Evolutionary conservation across 2,113 vertebrate genomes (phyloP).

Genomic region (human (Homo sapiens)): GRCh38 chr17:37656001-37656500

Average conservation of each 20-base stretch:
- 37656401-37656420: slow-evolving; percentile 1
- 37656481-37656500: no score
- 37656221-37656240: background rate
- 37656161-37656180: background rate
- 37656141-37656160: background rate
- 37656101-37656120: background rate
- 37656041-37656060: background rate
- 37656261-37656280: background rate
- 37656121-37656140: background rate
- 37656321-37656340: background rate
- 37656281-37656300: background rate
- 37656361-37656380: slow-evolving; percentile 23
- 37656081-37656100: background rate
- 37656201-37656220: background rate
- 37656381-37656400: slow-evolving; percentile 30
- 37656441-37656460: no score
- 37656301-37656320: slow-evolving; percentile 21
- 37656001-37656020: background rate
- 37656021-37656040: background rate
- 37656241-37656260: background rate
- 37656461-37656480: no score
- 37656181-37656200: background rate
- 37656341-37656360: background rate
- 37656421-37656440: background rate
- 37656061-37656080: background rate